These are phyloP conservation scores for Malurus melanocephalus DNA, from an alignment of 2,113 vertebrate genomes.

Conservation along the genomic window DNA sequence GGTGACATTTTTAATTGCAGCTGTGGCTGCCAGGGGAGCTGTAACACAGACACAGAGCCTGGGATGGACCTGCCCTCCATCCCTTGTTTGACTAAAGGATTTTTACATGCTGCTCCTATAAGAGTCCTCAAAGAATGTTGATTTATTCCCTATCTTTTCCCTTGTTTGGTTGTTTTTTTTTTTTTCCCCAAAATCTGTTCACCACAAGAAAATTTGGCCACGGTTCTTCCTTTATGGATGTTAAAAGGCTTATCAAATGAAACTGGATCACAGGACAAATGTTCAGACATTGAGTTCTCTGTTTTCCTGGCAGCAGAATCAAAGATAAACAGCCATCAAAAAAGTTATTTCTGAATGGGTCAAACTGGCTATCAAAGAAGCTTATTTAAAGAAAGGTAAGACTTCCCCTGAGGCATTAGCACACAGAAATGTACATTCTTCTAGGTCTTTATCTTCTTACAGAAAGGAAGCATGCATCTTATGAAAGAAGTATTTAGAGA, in stretches of 20 bases:
- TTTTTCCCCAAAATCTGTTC: background rate
- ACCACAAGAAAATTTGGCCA: background rate
- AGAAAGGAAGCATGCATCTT: background rate
- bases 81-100: background rate
- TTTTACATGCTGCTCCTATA: background rate
- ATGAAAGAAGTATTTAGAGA: background rate
- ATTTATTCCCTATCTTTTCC: background rate
- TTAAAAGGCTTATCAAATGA: slow-evolving; percentile 23
- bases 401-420: slow-evolving; percentile 17
- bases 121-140: background rate
- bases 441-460: slow-evolving; percentile 15
- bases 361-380: slow-evolving; percentile 30
- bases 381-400: slow-evolving; percentile 21
- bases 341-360: slow-evolving; percentile 42
- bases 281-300: slow-evolving; percentile 16
- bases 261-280: slow-evolving; percentile 20
- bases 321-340: slow-evolving; percentile 44
- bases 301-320: slow-evolving; percentile 39
- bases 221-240: background rate
- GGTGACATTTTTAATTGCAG: slow-evolving; percentile 43
- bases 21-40: slow-evolving; percentile 25
- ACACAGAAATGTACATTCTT: background rate
- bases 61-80: background rate
- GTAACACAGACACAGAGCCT: background rate
- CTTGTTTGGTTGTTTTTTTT: background rate